phyloP scores from a whole-genome alignment of 2,888 invertebrate species.

The Blera fallax region DNA sequence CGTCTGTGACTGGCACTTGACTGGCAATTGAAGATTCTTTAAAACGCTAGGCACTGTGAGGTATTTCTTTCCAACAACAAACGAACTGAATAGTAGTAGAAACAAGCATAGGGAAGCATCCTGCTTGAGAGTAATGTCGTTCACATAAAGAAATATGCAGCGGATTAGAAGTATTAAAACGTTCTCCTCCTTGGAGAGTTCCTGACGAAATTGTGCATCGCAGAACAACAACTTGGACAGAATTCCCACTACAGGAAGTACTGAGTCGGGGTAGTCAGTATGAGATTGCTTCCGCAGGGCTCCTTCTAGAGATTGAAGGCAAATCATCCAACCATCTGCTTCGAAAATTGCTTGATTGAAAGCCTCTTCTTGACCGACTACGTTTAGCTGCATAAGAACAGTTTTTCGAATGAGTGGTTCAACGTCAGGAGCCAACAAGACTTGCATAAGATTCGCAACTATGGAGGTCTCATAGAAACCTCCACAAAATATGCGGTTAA shows the following conservation, averaged over 20 bases:
- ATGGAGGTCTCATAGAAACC: slow-evolving; percentile 72
- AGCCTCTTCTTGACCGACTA: slow-evolving; percentile 77
- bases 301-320: slow-evolving; percentile 75
- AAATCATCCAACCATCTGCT: slow-evolving; percentile 74
- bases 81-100: slow-evolving; percentile 76
- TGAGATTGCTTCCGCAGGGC: slow-evolving; percentile 73
- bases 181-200: slow-evolving; percentile 75
- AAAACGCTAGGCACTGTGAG: slow-evolving; percentile 75
- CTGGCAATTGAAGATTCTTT: slow-evolving; percentile 74
- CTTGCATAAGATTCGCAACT: slow-evolving; percentile 74
- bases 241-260: slow-evolving; percentile 77
- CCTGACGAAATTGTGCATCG: slow-evolving; percentile 75
- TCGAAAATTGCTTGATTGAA: slow-evolving; percentile 74
- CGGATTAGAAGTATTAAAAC: slow-evolving; percentile 77
- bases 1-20: slow-evolving; percentile 74
- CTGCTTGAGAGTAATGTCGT: slow-evolving; percentile 75
- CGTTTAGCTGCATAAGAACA: slow-evolving; percentile 78
- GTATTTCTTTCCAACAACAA: slow-evolving; percentile 71
- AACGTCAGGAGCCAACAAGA: slow-evolving; percentile 76
- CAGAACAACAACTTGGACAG: slow-evolving; percentile 76
- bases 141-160: slow-evolving; percentile 76
- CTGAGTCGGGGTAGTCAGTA: slow-evolving; percentile 75
- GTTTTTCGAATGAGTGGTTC: slow-evolving; percentile 78
- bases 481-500: slow-evolving; percentile 75
- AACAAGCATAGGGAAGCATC: slow-evolving; percentile 77